These are phyloP conservation scores for Heliconius cydno DNA, from an alignment of 2,888 invertebrate species.

Conservation along the genomic window DNA sequence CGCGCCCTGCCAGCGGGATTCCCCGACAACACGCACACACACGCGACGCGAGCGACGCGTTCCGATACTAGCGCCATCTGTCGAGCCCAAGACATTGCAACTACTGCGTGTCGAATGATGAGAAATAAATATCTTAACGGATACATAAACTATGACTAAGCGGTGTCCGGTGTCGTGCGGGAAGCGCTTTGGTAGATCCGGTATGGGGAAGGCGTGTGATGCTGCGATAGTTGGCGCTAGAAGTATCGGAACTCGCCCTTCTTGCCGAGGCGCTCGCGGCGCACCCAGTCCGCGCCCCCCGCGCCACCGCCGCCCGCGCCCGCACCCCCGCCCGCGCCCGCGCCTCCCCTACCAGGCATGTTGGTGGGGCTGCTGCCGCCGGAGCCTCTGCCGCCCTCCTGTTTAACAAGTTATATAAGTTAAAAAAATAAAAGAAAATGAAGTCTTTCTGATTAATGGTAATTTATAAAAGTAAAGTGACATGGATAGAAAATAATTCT, in stretches of 20 bases:
- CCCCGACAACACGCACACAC: constrained; percentile 36
- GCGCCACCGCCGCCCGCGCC: constrained; percentile 64
- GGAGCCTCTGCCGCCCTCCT: constrained; percentile 74
- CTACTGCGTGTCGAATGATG: constrained; percentile 20
- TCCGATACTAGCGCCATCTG: constrained; percentile 50
- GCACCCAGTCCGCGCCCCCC: constrained; percentile 91
- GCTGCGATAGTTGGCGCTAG: constrained; percentile 74
- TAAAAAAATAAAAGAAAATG: not conserved
- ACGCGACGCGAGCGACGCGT: constrained; percentile 32
- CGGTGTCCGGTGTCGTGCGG: constrained; percentile 40
- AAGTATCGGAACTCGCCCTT: constrained; percentile 98
- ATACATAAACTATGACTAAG: constrained; percentile 53
- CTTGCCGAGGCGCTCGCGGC: constrained; percentile 94
- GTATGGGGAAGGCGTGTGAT: constrained; percentile 20
- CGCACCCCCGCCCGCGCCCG: constrained; percentile 67
- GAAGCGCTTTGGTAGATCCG: constrained; percentile 44
- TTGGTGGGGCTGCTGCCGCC: constrained; percentile 71
- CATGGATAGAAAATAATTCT: not conserved
- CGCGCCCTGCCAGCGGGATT: not conserved
- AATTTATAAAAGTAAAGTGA: not conserved
- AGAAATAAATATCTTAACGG: constrained; percentile 43
- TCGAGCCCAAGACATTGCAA: constrained; percentile 13
- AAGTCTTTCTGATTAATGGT: not conserved
- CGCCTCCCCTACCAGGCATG: constrained; percentile 56
- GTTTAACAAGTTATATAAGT: constrained; percentile 39